Percentiles rank a stretch among this genome's conserved stretches.
Evolutionary conservation across 2,113 vertebrate genomes (phyloP).

Genomic region (Psephotus haematonotus): DNA sequence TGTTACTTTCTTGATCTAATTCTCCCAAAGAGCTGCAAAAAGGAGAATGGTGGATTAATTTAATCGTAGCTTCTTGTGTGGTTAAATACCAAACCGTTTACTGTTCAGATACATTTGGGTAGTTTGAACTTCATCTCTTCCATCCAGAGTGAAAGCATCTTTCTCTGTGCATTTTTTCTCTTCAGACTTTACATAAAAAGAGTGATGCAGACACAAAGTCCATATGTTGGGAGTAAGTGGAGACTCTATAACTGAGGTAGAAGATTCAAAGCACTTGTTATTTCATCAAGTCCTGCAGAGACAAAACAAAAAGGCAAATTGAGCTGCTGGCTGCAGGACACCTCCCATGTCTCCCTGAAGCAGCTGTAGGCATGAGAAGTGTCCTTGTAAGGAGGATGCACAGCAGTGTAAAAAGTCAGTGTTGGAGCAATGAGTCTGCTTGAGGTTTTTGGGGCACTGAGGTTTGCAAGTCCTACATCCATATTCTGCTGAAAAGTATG

Average conservation of each 20-base stretch:
- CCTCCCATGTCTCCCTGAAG: background rate
- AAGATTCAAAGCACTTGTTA: background rate
- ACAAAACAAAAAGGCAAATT: background rate
- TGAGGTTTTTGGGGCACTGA: background rate
- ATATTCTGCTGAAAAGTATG: background rate
- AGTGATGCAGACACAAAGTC: background rate
- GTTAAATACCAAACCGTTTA: background rate
- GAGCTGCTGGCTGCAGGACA: background rate
- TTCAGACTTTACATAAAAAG: background rate
- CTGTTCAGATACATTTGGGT: background rate
- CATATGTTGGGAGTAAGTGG: background rate
- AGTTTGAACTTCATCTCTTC: background rate
- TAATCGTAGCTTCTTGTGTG: constrained; percentile 43
- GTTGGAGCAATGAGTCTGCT: background rate
- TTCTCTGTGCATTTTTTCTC: background rate
- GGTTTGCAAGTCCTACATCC: background rate
- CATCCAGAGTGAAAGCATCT: background rate
- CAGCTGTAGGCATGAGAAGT: background rate
- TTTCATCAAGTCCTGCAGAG: background rate
- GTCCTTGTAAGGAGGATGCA: background rate
- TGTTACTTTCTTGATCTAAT: constrained; percentile 49
- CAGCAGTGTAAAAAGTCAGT: background rate
- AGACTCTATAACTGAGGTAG: background rate
- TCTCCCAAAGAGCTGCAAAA: constrained; percentile 43
- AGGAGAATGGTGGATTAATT: constrained; percentile 49